phyloP scores from a whole-genome alignment of 2,888 invertebrate species.

The Teleogryllus oceanicus region DNA sequence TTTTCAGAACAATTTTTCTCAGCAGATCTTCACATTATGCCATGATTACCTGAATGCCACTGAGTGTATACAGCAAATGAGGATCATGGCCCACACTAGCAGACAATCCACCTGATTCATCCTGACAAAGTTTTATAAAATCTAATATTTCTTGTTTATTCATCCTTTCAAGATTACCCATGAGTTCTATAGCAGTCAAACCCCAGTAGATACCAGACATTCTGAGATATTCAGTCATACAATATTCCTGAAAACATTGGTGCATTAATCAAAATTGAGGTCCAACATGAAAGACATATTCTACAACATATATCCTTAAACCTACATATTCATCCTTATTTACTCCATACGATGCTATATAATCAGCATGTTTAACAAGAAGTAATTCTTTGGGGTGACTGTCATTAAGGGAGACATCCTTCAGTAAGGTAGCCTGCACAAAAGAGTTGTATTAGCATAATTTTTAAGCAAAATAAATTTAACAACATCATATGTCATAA shows the following conservation, averaged over 20 bases:
- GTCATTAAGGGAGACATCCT: constrained; percentile 62
- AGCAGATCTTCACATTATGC: not conserved
- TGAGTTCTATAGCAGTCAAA: constrained; percentile 87
- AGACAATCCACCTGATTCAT: constrained; percentile 82
- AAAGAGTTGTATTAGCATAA: not conserved
- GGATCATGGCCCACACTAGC: constrained; percentile 91
- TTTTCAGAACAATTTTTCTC: constrained; percentile 28
- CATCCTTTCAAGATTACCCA: constrained; percentile 69
- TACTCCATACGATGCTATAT: constrained; percentile 80
- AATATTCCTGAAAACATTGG: constrained; percentile 61
- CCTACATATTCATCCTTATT: constrained; percentile 84
- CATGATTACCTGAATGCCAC: constrained; percentile 76
- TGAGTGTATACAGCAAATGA: constrained; percentile 90
- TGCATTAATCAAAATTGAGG: not conserved
- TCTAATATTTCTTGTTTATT: constrained; percentile 76
- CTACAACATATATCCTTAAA: constrained; percentile 34
- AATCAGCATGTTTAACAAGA: constrained; percentile 81
- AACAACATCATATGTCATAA: no score
- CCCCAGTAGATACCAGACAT: constrained; percentile 99
- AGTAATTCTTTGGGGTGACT: constrained; percentile 59
- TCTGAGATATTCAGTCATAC: constrained; percentile 93
- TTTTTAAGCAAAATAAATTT: no score
- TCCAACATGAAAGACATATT: not conserved
- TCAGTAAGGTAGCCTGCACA: constrained; percentile 55
- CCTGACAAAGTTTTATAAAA: constrained; percentile 84